These are phyloP conservation scores for Eurois occulta DNA, from an alignment of 2,888 invertebrate species.

Conservation along the genomic window DNA sequence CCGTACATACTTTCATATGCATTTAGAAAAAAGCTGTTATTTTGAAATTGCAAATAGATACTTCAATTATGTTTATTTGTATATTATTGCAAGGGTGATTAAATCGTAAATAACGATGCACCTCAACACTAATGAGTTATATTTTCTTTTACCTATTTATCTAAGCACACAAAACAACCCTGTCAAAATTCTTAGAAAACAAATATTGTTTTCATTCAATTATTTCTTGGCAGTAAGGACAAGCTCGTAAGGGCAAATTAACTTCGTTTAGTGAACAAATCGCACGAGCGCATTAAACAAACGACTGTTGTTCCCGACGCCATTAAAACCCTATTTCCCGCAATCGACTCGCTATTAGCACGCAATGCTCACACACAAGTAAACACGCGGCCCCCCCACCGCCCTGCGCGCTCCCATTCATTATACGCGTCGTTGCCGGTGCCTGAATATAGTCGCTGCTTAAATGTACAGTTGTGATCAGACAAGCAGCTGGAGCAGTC, in stretches of 20 bases:
- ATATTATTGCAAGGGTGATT: no score
- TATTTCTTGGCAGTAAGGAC: conserved; percentile 1
- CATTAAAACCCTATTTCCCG: conserved; percentile 17
- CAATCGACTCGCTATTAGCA: conserved; percentile 35
- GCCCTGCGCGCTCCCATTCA: not conserved
- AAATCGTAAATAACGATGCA: no score
- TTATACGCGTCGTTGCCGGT: not conserved
- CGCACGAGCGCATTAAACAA: conserved; percentile 9
- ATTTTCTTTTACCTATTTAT: no score
- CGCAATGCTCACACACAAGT: conserved; percentile 1
- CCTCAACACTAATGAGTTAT: no score
- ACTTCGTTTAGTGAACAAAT: conserved; percentile 26
- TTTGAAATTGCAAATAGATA: no score
- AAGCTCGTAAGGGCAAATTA: conserved; percentile 15
- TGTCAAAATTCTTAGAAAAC: not conserved
- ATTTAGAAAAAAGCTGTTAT: no score
- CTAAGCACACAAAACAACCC: not conserved
- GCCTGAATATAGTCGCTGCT: not conserved
- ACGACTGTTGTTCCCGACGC: conserved; percentile 6
- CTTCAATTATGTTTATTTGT: no score
- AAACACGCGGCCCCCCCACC: not conserved
- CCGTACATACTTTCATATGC: no score
- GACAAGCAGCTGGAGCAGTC: not conserved
- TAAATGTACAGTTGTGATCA: not conserved
- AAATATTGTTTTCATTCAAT: not conserved